phyloP scores from a whole-genome alignment of 2,113 vertebrate genomes.

The Nesoenas mayeri region DNA sequence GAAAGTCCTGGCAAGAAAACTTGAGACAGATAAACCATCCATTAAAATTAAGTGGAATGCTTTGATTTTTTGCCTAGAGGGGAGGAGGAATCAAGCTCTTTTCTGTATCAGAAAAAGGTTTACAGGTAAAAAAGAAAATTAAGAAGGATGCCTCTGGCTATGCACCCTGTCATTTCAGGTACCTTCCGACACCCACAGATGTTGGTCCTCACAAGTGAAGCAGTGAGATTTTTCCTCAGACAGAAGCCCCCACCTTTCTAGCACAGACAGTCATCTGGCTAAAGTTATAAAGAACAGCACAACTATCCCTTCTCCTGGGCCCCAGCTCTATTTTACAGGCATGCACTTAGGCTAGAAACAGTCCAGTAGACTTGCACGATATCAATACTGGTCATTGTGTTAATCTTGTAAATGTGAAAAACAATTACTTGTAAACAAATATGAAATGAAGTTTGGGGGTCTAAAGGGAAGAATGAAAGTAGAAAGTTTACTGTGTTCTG shows the following conservation, averaged over 20 bases:
- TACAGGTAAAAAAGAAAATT: background rate
- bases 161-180: background rate
- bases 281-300: background rate
- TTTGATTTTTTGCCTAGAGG: conserved; percentile 57
- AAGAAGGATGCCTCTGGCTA: background rate
- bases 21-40: background rate
- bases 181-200: background rate
- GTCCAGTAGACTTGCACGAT: background rate
- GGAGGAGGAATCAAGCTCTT: background rate
- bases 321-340: background rate
- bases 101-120: background rate
- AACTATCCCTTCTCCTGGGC: background rate
- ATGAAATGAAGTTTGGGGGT: background rate
- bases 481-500: background rate
- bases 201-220: background rate
- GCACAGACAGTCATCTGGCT: background rate
- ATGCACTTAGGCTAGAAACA: background rate
- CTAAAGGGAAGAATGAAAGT: background rate
- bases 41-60: conserved; percentile 39
- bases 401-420: background rate
- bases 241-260: background rate
- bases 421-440: background rate
- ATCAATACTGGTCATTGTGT: background rate
- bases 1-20: background rate
- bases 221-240: background rate